Conservation (phyloP, 2,113 vertebrate species). For the Lampris incognitus region DNA sequence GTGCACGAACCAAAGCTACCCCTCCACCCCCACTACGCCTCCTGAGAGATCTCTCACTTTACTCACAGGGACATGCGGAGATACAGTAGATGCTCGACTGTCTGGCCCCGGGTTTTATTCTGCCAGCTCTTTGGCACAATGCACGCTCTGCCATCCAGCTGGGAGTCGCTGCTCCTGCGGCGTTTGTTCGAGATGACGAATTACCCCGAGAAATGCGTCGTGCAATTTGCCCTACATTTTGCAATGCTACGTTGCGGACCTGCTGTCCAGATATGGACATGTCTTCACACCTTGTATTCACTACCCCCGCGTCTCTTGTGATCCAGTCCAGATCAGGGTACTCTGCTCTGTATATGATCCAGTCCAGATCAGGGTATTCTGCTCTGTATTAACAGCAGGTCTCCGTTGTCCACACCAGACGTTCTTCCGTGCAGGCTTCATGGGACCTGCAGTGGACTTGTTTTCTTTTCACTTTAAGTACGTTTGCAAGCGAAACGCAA, state of each 20-base stretch:
- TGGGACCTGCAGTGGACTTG: neutral
- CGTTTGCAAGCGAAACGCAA: neutral
- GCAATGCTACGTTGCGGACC: slow-evolving; percentile 41
- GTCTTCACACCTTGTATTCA: slow-evolving; percentile 18
- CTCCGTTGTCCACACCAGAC: neutral
- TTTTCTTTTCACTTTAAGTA: neutral
- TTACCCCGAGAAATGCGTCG: slow-evolving; percentile 64
- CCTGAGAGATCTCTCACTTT: slow-evolving; percentile 91
- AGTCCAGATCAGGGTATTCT: neutral
- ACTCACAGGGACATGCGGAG: slow-evolving; percentile 87
- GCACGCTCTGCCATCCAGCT: slow-evolving; percentile 84
- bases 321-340: slow-evolving; percentile 1
- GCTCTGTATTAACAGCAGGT: neutral
- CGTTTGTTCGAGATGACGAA: slow-evolving; percentile 83
- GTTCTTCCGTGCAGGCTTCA: neutral
- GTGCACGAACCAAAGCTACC: slow-evolving; percentile 64
- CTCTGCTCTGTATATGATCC: neutral
- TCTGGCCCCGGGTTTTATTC: slow-evolving; percentile 88
- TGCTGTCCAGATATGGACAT: slow-evolving; percentile 3
- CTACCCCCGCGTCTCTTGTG: neutral
- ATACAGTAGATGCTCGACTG: slow-evolving; percentile 80
- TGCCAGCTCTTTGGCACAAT: slow-evolving; percentile 82
- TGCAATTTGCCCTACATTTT: slow-evolving; percentile 69
- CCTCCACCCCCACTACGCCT: slow-evolving; percentile 79
- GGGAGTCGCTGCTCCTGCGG: slow-evolving; percentile 83